A percentile compares a stretch with the other conserved stretches of the same genome.
Conservation (phyloP, 2,888 invertebrate genomes). For the Aricia artaxerxes region DNA sequence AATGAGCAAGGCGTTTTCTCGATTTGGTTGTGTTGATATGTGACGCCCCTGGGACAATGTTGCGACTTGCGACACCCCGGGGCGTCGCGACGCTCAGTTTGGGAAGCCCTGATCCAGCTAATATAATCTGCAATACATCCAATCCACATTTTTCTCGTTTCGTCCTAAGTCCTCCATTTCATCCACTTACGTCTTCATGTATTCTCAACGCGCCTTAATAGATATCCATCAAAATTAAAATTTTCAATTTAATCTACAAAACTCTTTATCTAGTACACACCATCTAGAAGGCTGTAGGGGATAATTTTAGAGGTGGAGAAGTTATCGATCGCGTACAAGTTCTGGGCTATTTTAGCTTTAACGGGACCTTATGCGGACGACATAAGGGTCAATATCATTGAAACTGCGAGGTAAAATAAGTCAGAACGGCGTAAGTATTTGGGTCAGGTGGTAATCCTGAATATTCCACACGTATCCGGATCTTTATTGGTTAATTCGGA, state of each 20-base stretch:
- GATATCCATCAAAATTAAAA: too few species aligned
- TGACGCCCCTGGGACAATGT: too few species aligned
- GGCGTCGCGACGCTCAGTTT: too few species aligned
- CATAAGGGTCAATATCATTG: background rate
- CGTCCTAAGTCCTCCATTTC: background rate
- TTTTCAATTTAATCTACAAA: background rate
- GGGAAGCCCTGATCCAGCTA: too few species aligned
- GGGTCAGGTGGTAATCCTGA: conserved; percentile 29
- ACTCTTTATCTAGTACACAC: background rate
- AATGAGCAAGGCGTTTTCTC: too few species aligned
- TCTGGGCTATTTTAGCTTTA: background rate
- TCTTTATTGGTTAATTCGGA: conserved; percentile 9
- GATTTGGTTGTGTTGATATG: too few species aligned
- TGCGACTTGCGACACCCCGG: too few species aligned
- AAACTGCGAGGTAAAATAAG: background rate
- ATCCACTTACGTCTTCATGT: background rate
- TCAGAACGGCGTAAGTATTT: background rate
- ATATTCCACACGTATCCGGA: conserved; percentile 22
- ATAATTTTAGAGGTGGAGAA: conserved; percentile 28
- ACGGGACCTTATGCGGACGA: background rate
- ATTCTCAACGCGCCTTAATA: background rate
- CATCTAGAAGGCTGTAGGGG: background rate
- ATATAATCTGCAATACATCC: too few species aligned
- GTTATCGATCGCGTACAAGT: conserved; percentile 20
- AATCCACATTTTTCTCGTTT: too few species aligned